phyloP scores from a whole-genome alignment of 64 coral and sea anemone species.

The Platygyra sinensis region DNA sequence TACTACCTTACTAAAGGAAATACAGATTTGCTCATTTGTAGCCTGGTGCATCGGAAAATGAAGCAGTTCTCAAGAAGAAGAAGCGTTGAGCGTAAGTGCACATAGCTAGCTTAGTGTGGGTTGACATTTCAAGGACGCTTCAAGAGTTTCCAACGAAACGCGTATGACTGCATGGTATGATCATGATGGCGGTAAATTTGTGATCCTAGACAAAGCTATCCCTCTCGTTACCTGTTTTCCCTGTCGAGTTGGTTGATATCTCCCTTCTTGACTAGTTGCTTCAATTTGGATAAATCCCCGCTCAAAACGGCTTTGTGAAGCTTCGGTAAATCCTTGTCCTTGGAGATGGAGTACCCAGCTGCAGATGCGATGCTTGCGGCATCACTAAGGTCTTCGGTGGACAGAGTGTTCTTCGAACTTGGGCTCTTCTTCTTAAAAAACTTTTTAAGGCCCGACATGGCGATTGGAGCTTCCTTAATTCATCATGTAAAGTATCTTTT shows the following conservation, averaged over 20 bases:
- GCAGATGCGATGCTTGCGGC: constrained; percentile 44
- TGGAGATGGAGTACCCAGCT: constrained; percentile 83
- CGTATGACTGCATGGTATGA: too few relatives aligned
- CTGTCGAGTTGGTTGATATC: constrained; percentile 98
- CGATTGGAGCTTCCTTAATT: not conserved
- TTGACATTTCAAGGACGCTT: constrained; percentile 47
- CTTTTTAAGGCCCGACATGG: constrained; percentile 75
- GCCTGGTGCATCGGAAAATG: not conserved
- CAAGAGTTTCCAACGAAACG: constrained; percentile 66
- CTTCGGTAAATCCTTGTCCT: constrained; percentile 98
- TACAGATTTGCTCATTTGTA: too few relatives aligned
- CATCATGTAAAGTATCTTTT: not conserved
- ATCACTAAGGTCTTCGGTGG: constrained; percentile 66
- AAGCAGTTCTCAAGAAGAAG: not conserved
- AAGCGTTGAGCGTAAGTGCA: too few relatives aligned
- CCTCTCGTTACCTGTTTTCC: constrained; percentile 83
- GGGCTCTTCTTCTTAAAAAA: constrained; percentile 57
- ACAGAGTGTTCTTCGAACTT: constrained; percentile 36
- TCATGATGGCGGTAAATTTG: not conserved
- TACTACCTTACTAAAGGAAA: not conserved
- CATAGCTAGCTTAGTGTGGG: not conserved
- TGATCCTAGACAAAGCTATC: not conserved
- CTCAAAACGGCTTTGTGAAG: constrained; percentile 98
- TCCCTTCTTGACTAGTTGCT: constrained; percentile 92
- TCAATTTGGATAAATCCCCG: constrained; percentile 74